Base-by-base conservation (phyloP, 1,140 invertebrate genomes). In the Drosophila pseudoananassae region DNA sequence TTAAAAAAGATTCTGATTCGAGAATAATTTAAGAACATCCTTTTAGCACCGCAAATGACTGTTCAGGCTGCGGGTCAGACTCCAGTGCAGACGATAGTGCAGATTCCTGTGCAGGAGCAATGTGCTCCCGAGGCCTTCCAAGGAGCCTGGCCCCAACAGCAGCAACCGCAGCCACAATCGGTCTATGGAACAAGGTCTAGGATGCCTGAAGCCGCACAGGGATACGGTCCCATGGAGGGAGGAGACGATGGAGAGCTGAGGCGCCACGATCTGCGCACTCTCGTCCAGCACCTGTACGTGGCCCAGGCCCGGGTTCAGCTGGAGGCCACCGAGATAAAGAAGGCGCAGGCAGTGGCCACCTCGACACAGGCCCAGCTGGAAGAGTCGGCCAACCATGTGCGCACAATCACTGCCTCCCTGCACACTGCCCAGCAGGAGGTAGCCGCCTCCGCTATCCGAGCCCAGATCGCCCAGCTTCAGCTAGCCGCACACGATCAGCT, bases 401-500 rank as follows among this genome's bases (percentile, higher is more conserved):
- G 91, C 8, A 74, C 72, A 36, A 81, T 92, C n/a, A 87, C 91
- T 0, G 87, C 91, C 15, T 68, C 89, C 0, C 50, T 92, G 66
- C 90, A 91, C 58, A 88, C 78, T 36, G 87, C 91, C 3, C 91
- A 92, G 51, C 90, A 91, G 54, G 84, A 91, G 57, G 89, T 92
- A 23, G 91, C 91, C 1, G 75, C 89, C 5, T 70, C 89, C 5
- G 91, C 91, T 1, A 90, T 91, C 1, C 76, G 91, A 0, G 91
- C 91, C 0, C 91, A 92, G 73, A 91, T 90, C 5, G 90, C 91
- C 0, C 91, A 92, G 55, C 64, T 92, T 1, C 91, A 92, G 55
- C n/a, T 92, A 59, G 91, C 91, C 1, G 91, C 91, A 0, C 91
- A 92, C 27, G 89, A 92, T 66, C 91, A 92, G 51, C 53, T 92